Conservation (phyloP, 1,140 invertebrate genomes). For the Drosophila teissieri region DNA sequence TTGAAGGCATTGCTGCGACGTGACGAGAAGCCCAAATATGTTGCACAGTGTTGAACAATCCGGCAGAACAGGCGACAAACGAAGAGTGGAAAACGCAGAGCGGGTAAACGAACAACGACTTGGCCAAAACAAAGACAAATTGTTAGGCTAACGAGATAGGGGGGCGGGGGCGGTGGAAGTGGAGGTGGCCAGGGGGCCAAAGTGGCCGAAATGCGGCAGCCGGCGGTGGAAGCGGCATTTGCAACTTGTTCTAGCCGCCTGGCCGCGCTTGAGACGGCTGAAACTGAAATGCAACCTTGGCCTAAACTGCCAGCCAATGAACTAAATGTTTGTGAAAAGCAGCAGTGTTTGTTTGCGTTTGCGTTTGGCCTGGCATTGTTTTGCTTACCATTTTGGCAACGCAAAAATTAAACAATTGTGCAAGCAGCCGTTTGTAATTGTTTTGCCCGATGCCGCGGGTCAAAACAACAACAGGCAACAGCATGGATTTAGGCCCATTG, state of each 20-base stretch:
- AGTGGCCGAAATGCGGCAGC: constrained; percentile 45
- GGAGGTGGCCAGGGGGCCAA: constrained; percentile 1
- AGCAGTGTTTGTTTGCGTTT: constrained; percentile 53
- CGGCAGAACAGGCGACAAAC: constrained; percentile 22
- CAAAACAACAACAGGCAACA: constrained; percentile 5
- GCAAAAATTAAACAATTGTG: constrained; percentile 83
- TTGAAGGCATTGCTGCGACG: constrained; percentile 51
- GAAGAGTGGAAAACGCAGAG: constrained; percentile 33
- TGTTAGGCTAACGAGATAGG: neutral
- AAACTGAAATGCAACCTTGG: constrained; percentile 61
- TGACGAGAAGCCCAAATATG: constrained; percentile 81
- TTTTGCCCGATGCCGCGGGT: constrained; percentile 62
- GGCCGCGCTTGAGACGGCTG: constrained; percentile 39
- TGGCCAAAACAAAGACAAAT: constrained; percentile 35
- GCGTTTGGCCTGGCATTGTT: constrained; percentile 46
- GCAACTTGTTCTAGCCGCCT: constrained; percentile 33
- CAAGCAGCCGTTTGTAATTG: constrained; percentile 71
- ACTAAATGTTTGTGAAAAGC: constrained; percentile 82
- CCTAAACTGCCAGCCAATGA: constrained; percentile 81
- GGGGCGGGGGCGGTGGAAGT: neutral
- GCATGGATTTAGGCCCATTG: constrained; percentile 38
- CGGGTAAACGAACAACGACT: constrained; percentile 22
- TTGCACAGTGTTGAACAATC: constrained; percentile 64
- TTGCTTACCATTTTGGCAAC: constrained; percentile 62
- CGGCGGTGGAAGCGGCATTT: constrained; percentile 19